These are phyloP conservation scores for Pitangus sulphuratus DNA, from an alignment of 2,797 vertebrate genomes.

Conservation along the genomic window DNA sequence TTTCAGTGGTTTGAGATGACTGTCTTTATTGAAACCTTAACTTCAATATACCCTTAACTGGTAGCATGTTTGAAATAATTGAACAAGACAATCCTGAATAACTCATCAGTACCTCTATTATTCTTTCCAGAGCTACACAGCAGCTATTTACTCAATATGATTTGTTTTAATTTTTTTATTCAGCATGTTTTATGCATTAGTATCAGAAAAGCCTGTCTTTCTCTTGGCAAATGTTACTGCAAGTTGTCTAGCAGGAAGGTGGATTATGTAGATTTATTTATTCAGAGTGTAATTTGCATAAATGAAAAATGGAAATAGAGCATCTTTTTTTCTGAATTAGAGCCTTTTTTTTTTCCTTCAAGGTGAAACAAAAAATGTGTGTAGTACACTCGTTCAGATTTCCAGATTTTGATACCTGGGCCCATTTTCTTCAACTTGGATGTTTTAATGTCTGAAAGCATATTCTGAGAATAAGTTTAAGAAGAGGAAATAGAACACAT, in stretches of 20 bases:
- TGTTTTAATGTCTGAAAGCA: slow-evolving; percentile 22
- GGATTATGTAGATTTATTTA: slow-evolving; percentile 75
- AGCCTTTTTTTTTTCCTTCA: slow-evolving; percentile 18
- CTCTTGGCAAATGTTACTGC: slow-evolving; percentile 66
- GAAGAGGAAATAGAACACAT: not conserved
- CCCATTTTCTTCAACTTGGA: slow-evolving; percentile 38
- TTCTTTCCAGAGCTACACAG: slow-evolving; percentile 30
- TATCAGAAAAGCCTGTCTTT: slow-evolving; percentile 65
- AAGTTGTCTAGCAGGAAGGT: slow-evolving; percentile 67
- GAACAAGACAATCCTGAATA: slow-evolving; percentile 51
- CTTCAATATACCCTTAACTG: not conserved
- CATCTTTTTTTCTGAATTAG: slow-evolving; percentile 48
- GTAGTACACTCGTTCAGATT: not conserved
- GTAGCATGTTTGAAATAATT: slow-evolving; percentile 33
- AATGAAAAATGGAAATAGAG: slow-evolving; percentile 70
- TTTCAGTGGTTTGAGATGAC: not conserved
- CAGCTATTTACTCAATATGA: slow-evolving; percentile 58
- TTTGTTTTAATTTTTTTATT: slow-evolving; percentile 70
- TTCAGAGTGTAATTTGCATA: slow-evolving; percentile 72
- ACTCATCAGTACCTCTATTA: slow-evolving; percentile 46
- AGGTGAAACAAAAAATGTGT: slow-evolving; percentile 49
- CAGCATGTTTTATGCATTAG: slow-evolving; percentile 68
- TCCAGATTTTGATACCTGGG: not conserved
- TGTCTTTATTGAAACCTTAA: not conserved
- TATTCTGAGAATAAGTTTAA: slow-evolving; percentile 15